A percentile compares a stretch with the other conserved stretches of the same genome.
These are phyloP conservation scores for Taeniopygia guttata DNA, from an alignment of 2,797 vertebrate genomes.

Conservation along the genomic window DNA sequence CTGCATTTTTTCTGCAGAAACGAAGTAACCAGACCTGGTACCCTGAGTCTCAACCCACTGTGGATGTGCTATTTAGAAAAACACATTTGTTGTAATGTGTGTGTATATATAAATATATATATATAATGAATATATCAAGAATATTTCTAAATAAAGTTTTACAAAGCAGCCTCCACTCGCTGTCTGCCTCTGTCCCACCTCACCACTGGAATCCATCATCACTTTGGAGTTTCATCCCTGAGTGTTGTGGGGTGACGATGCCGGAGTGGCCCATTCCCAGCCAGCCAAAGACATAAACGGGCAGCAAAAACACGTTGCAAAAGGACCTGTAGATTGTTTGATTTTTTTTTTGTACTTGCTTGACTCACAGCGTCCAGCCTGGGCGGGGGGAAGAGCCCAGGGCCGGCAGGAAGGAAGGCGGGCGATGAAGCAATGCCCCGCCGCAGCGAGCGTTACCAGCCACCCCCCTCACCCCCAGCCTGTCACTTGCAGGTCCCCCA, in stretches of 20 bases:
- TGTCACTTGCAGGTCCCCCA: not conserved
- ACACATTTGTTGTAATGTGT: conserved; percentile 82
- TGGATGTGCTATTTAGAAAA: conserved; percentile 81
- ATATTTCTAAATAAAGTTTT: conserved; percentile 88
- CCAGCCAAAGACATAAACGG: not conserved
- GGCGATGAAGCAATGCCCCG: conserved; percentile 26
- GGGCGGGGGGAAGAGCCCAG: conserved; percentile 5
- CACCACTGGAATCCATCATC: rapidly evolving
- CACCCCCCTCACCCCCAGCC: not conserved
- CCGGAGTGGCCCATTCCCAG: not conserved
- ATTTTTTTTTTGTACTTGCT: not conserved
- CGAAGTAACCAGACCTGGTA: conserved; percentile 83
- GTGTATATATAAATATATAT: conserved; percentile 78
- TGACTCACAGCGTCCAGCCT: not conserved
- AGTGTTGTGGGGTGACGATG: rapidly evolving
- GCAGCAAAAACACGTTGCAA: not conserved
- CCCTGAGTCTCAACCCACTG: conserved; percentile 75
- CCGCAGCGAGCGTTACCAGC: not conserved
- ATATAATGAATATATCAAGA: conserved; percentile 86
- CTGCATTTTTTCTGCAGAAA: conserved; percentile 84
- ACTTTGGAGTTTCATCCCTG: rapidly evolving
- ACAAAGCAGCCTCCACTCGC: conserved; percentile 63
- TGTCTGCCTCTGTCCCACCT: not conserved
- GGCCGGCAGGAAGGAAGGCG: conserved; percentile 56
- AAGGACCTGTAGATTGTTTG: not conserved